A percentile compares a stretch with the other conserved stretches of the same genome.
phyloP scores from a whole-genome alignment of 2,888 invertebrate genomes.

The Leucania comma region DNA sequence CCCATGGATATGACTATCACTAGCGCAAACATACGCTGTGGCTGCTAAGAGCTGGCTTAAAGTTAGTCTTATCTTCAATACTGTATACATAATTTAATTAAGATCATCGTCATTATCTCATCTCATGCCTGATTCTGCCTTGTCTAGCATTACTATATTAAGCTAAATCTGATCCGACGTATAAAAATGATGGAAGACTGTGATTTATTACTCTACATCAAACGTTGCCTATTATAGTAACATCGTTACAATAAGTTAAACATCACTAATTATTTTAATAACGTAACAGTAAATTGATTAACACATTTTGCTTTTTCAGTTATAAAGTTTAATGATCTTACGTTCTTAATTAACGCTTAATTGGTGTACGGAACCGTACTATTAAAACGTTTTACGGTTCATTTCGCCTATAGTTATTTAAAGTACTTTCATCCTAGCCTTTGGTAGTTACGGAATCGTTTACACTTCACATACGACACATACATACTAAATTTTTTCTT shows the following conservation, averaged over 20 bases:
- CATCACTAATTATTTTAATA: conserved; percentile 18
- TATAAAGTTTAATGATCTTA: conserved; percentile 23
- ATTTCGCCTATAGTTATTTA: conserved; percentile 14
- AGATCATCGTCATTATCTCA: background rate
- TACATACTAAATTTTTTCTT: background rate
- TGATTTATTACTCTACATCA: background rate
- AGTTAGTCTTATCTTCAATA: background rate
- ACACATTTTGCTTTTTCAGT: conserved; percentile 23
- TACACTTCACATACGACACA: background rate
- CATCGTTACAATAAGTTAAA: background rate
- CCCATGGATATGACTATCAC: too few species aligned
- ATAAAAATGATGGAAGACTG: background rate
- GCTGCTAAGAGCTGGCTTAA: too few species aligned
- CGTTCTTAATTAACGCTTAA: conserved; percentile 29
- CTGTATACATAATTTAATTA: background rate
- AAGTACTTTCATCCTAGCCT: conserved; percentile 6
- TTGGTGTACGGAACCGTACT: conserved; percentile 24
- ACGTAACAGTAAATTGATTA: conserved; percentile 19
- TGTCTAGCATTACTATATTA: background rate
- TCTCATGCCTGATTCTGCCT: background rate
- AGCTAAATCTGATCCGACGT: background rate
- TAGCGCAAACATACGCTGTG: too few species aligned
- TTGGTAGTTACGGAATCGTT: conserved; percentile 1
- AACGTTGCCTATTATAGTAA: background rate
- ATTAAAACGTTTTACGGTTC: conserved; percentile 26